Conservation (phyloP, 1,140 invertebrate species). For the Drosophila ercepeae region DNA sequence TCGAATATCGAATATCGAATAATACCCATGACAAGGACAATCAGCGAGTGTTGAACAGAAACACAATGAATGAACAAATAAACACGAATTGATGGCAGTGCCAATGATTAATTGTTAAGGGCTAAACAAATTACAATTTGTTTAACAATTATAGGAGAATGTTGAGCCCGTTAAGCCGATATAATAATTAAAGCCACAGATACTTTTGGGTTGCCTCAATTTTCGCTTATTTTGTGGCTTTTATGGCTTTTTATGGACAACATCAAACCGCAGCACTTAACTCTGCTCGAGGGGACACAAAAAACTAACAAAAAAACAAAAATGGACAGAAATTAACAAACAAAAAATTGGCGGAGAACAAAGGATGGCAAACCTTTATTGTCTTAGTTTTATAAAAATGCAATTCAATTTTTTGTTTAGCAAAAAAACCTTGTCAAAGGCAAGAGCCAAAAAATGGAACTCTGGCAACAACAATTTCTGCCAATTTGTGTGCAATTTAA, state of each 20-base stretch:
- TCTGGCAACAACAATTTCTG: conserved; percentile 51
- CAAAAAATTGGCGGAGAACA: conserved; percentile 1
- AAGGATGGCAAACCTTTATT: conserved; percentile 42
- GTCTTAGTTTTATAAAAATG: conserved; percentile 78
- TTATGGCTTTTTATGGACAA: conserved; percentile 20
- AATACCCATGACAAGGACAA: conserved; percentile 11
- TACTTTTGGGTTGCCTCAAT: too few relatives aligned
- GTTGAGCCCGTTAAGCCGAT: conserved; percentile 1
- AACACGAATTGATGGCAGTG: conserved; percentile 32
- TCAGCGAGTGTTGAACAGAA: not conserved
- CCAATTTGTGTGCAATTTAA: conserved; percentile 79
- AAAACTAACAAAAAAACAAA: too few relatives aligned
- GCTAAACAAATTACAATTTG: conserved; percentile 26
- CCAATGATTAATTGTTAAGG: conserved; percentile 32
- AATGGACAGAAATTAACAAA: too few relatives aligned
- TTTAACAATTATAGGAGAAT: conserved; percentile 12
- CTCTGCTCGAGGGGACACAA: not conserved
- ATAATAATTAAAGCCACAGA: conserved; percentile 15
- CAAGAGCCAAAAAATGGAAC: conserved; percentile 42
- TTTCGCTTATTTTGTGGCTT: conserved; percentile 53
- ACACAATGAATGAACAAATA: conserved; percentile 6
- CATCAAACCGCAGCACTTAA: conserved; percentile 25
- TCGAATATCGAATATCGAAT: not conserved
- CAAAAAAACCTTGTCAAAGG: conserved; percentile 65
- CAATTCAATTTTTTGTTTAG: conserved; percentile 42